Base-by-base conservation (phyloP, 2,113 vertebrate genomes). In the Cyprinodon brontotheroides region DNA sequence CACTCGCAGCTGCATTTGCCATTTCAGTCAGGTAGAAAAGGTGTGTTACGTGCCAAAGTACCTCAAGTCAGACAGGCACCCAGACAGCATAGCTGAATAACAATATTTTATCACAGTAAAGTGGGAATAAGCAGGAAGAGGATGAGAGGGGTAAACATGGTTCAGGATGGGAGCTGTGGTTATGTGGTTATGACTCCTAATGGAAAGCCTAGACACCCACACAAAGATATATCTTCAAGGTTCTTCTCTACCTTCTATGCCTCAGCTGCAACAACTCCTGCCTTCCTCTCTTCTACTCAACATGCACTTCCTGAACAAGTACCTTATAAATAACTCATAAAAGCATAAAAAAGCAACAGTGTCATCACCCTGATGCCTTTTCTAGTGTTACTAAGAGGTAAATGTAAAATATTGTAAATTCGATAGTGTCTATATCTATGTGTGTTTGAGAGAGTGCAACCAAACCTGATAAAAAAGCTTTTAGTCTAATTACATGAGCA, bases 401-500 rank as follows among this genome's bases (percentile, higher is more conserved):
- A 86, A 77, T 67, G 71, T 77, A 72, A 70, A 73, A 74, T 83
- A 80, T 81, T 71, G 76, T 87, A 70, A 74, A 81, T 86, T 78
- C 79, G 69, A 63, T 53, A 36, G 60, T 11, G 8, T 1, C 41
- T 61, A 70, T 72, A 40, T 60, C 48, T 53, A n/a, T 62, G 64
- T 67, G 64, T 50, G 45, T 71, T 53, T 1, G 61, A 38, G 41
- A 17, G 36, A 20, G 50, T 14, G 48, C 15, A 22, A 80, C 68
- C 70, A 68, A 68, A 67, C 43, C 75, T 80, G 83, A 90, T 89
- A 82, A 88, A 88, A 89, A 89, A 79, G 90, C 89, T 93, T 92
- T 93, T 89, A 90, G 87, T 69, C 77, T 91, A 92, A 90, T 92
- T 91, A 89, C 77, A 86, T 69, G 72, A 83, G 68, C 83, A 45